A percentile compares a stretch with the other conserved stretches of the same genome.
Evolutionary conservation across 2,113 vertebrate species (phyloP).

Genomic region (Heptranchias perlo): DNA sequence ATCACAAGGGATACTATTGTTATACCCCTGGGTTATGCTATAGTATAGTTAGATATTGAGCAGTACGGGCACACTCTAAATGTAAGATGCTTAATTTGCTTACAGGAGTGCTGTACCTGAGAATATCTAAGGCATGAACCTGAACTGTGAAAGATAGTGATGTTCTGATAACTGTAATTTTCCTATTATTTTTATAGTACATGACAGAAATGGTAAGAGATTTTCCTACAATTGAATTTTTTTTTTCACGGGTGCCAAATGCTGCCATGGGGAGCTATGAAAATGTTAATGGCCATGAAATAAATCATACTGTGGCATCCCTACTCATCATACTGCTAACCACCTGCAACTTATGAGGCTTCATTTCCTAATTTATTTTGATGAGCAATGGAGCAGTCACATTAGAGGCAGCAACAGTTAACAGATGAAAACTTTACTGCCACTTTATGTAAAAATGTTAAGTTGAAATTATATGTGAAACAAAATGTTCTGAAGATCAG

Average conservation of each 20-base stretch:
- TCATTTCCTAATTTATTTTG: not conserved
- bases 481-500: not conserved
- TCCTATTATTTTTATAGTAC: not conserved
- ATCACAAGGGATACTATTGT: not conserved
- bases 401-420: not conserved
- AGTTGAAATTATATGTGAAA: not conserved
- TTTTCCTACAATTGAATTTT: not conserved
- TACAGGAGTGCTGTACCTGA: not conserved
- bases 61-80: not conserved
- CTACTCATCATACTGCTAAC: not conserved
- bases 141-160: not conserved
- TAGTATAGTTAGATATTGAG: not conserved
- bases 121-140: not conserved
- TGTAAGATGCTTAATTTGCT: not conserved
- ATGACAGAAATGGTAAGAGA: not conserved
- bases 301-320: not conserved
- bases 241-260: not conserved
- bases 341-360: not conserved
- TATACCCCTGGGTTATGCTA: not conserved
- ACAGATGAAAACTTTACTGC: not conserved
- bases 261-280: not conserved
- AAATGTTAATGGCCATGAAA: not conserved
- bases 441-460: not conserved
- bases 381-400: slow-evolving; percentile 21
- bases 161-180: not conserved